Evolutionary conservation across 2,888 invertebrate genomes (phyloP), one percentile per base, ranked within the genome.

Genomic region (Myopa testacea): DNA sequence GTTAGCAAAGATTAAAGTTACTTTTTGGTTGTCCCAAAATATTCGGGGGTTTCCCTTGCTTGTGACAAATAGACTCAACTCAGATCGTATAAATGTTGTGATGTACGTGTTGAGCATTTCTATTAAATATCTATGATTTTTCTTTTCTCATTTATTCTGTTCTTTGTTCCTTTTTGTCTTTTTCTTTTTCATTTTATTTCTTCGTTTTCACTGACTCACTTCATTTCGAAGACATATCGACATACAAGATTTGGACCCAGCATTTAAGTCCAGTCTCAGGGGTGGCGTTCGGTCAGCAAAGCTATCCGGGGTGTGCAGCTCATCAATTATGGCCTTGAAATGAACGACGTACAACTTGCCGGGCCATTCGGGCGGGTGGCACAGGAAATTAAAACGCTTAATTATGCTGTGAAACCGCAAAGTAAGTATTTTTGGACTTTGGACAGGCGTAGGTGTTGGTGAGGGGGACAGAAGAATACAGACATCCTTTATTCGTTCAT

Each of bases 321-420:
- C 55, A 70, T 70, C 34, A 70, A 70, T 70, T 14, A 55, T 55
- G 70, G 45, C 70, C 70, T 70, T 70, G 70, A 70, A 70, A 19
- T 50, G 63, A 14, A 19, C 12, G 45, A 5, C 45, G 12, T 0
- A 19, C 52, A n/a, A 34, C 67, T 38, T 14, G 45, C 38, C 19
- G 16, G 52, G 52, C 34, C 5, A 19, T 55, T 14, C 52, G 55
- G 34, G 70, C 1, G 37, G 40, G 37, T 67, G 14, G 34, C 55
- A n/a, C 26, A 37, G 58, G 26, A 55, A 70, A 70, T 70, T 5
- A 55, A 10, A 16, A 70, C 14, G 12, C n/a, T 70, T 6, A 52
- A 38, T 38, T 70, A 70, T 34, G 5, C 34, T 16, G 55, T 16
- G 4, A 14, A 52, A 37, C 16, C 16, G 55, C 38, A 55, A 70